Evolutionary conservation across 2,113 vertebrate genomes (phyloP).

Genomic region (Hippoglossus stenolepis): DNA sequence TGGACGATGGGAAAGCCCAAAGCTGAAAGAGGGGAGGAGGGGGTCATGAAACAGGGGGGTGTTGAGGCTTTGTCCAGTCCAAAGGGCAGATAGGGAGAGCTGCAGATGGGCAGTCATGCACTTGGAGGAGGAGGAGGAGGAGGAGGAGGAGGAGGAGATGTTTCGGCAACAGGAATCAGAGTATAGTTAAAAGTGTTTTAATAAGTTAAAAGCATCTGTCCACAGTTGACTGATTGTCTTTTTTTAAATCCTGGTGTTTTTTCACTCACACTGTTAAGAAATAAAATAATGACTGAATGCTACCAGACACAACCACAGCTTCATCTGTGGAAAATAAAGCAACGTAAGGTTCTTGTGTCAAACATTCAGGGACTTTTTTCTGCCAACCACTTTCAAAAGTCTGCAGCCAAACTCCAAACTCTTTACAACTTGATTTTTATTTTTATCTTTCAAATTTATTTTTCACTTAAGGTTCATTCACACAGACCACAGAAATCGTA

Average conservation of each 20-base stretch:
- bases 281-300: not conserved
- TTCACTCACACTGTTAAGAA: not conserved
- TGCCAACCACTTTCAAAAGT: no score
- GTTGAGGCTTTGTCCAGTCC: slow-evolving; percentile 48
- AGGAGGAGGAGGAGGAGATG: slow-evolving; percentile 10
- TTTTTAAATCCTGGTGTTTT: slow-evolving; percentile 1
- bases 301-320: no score
- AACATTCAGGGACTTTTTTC: no score
- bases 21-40: slow-evolving; percentile 3
- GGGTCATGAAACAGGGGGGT: slow-evolving; percentile 1
- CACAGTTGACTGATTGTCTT: not conserved
- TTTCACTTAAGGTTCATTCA: no score
- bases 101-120: slow-evolving; percentile 46
- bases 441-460: no score
- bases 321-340: no score
- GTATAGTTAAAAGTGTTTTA: slow-evolving; percentile 6
- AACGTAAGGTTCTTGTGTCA: no score
- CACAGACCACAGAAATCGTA: no score
- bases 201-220: slow-evolving; percentile 1
- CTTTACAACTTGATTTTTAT: no score
- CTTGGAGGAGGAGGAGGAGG: no score
- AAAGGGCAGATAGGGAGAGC: slow-evolving; percentile 20
- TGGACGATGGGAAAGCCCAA: slow-evolving; percentile 44
- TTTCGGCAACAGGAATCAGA: not conserved
- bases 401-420: no score